phyloP scores from a whole-genome alignment of 2,797 vertebrate genomes.

The Eupleurogrammus muticus region DNA sequence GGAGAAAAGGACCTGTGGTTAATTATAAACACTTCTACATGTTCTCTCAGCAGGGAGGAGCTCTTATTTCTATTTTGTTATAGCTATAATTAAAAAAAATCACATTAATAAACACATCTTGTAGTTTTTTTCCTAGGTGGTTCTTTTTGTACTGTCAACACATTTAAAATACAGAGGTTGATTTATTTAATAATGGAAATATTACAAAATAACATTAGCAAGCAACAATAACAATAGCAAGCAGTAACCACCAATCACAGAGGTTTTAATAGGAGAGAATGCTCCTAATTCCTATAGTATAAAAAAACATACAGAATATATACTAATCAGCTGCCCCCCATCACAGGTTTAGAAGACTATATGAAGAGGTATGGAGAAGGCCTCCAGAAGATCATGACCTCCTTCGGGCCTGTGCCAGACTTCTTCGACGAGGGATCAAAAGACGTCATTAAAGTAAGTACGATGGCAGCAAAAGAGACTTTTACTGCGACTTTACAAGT shows the following conservation, averaged over 20 bases:
- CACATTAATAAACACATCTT: neutral
- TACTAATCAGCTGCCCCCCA: slow-evolving; percentile 22
- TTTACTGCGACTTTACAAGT: neutral
- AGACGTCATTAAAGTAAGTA: slow-evolving; percentile 84
- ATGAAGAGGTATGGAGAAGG: slow-evolving; percentile 90
- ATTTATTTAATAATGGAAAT: neutral
- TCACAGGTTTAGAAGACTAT: slow-evolving; percentile 91
- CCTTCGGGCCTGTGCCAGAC: slow-evolving; percentile 91
- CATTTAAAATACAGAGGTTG: neutral
- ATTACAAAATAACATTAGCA: neutral
- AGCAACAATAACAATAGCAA: too few species aligned
- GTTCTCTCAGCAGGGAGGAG: neutral
- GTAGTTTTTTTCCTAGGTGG: neutral
- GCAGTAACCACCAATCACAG: neutral
- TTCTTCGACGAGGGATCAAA: slow-evolving; percentile 86
- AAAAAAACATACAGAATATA: too few species aligned
- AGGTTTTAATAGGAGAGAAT: neutral
- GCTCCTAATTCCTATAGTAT: too few species aligned
- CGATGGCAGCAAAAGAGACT: neutral
- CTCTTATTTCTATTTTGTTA: neutral
- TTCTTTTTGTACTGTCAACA: neutral
- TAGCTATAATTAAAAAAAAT: neutral
- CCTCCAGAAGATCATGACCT: slow-evolving; percentile 87
- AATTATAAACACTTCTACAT: slow-evolving; percentile 12
- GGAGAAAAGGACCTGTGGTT: neutral